Evolutionary conservation across 2,797 vertebrate genomes (phyloP).

Genomic region (Pagetopsis macropterus): DNA sequence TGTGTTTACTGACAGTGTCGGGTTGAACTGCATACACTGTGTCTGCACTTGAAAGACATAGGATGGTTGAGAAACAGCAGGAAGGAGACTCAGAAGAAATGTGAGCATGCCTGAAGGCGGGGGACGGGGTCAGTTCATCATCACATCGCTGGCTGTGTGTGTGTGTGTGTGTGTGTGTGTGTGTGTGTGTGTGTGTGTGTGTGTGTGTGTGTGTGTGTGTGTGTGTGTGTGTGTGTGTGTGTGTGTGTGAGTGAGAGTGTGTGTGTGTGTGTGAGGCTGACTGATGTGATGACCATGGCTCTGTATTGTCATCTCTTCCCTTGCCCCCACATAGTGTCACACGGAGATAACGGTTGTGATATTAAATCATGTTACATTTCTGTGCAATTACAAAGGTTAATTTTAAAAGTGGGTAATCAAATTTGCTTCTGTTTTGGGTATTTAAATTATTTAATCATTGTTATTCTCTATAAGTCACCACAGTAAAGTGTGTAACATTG

Average conservation of each 20-base stretch:
- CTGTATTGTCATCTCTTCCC: constrained; percentile 25
- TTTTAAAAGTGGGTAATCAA: not conserved
- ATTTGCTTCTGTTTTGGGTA: not conserved
- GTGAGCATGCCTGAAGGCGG: constrained; percentile 10
- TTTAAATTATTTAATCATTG: not conserved
- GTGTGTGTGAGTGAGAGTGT: no score
- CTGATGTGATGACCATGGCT: constrained; percentile 38
- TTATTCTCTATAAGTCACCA: not conserved
- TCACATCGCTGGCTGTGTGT: constrained; percentile 6
- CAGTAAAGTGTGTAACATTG: not conserved
- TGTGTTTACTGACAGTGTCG: constrained; percentile 1
- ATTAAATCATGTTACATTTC: constrained; percentile 3
- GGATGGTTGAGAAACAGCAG: constrained; percentile 19
- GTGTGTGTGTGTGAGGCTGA: not conserved
- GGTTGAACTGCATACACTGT: not conserved
- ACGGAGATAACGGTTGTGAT: constrained; percentile 29
- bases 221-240: no score
- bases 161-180: no score
- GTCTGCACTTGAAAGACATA: constrained; percentile 2
- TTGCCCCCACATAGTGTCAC: constrained; percentile 25
- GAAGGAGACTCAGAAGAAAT: constrained; percentile 29
- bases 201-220: no score
- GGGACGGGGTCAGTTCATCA: constrained; percentile 25
- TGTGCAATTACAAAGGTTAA: not conserved
- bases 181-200: no score